Conservation (phyloP, 2,888 invertebrate species). For the Torymus aiolomorphi region DNA sequence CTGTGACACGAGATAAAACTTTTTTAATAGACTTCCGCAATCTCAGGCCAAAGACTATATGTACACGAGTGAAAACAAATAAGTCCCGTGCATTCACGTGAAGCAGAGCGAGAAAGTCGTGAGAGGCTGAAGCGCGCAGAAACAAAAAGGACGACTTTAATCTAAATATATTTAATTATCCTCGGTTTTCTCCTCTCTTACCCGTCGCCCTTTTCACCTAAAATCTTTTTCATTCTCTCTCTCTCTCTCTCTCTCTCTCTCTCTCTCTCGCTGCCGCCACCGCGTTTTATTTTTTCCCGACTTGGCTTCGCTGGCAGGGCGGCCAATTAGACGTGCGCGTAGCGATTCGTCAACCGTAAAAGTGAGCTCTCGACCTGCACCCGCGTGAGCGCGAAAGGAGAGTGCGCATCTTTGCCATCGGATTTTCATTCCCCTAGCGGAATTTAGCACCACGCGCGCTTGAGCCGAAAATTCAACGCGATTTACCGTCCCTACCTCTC, state of each 20-base stretch:
- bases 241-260: neutral
- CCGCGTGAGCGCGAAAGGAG: neutral
- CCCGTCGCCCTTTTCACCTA: conserved; percentile 12
- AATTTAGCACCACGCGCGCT: conserved; percentile 22
- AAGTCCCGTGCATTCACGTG: neutral
- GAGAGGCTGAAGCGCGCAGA: neutral
- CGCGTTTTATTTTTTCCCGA: neutral
- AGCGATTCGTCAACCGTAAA: conserved; percentile 38
- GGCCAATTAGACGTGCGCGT: conserved; percentile 30
- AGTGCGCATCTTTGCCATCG: neutral
- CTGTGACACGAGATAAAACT: too few relatives aligned
- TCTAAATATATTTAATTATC: conserved; percentile 45
- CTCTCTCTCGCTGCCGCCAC: neutral
- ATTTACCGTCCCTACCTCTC: conserved; percentile 16
- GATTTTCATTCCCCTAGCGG: conserved; percentile 34
- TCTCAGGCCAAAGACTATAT: too few relatives aligned
- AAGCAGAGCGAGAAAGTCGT: neutral
- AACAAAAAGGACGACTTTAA: conserved; percentile 2
- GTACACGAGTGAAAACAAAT: conserved; percentile 9
- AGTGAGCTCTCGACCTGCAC: conserved; percentile 41
- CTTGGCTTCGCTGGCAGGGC: neutral
- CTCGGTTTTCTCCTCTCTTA: neutral
- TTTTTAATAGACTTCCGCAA: too few relatives aligned
- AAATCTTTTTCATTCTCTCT: conserved; percentile 2
- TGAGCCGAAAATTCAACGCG: conserved; percentile 42